Evolutionary conservation across 1,140 invertebrate genomes (phyloP).

Genomic region (Wiebesia pumilae): DNA sequence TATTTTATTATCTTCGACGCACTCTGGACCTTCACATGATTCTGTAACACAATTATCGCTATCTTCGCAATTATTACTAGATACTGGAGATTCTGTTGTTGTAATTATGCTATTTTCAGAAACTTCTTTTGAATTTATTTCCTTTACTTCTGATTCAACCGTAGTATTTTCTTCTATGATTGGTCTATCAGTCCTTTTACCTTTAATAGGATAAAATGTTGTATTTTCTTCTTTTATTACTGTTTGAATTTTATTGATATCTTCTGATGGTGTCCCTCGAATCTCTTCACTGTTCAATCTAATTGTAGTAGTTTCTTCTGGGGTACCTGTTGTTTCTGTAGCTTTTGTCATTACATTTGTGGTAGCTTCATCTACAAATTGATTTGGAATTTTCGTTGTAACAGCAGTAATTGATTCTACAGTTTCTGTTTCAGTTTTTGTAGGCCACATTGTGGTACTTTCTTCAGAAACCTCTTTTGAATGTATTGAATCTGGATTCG

Average conservation of each 20-base stretch:
- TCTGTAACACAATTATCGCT: neutral
- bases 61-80: neutral
- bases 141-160: neutral
- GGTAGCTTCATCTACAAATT: no score
- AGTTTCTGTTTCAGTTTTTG: neutral
- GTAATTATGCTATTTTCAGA: neutral
- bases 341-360: neutral
- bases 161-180: neutral
- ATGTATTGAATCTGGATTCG: neutral
- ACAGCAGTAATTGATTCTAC: neutral
- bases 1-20: neutral
- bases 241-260: neutral
- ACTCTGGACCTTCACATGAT: neutral
- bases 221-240: neutral
- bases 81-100: neutral
- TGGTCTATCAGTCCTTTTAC: neutral
- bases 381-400: no score
- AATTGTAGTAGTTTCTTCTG: neutral
- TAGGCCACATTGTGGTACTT: neutral
- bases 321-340: neutral
- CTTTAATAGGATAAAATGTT: neutral
- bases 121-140: neutral
- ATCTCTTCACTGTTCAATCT: neutral
- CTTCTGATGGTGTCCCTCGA: neutral
- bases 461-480: neutral